A percentile compares a stretch with the other conserved stretches of the same genome.
These are phyloP conservation scores for Lasioglossum leucozonium DNA, from an alignment of 2,888 invertebrate species.

Conservation along the genomic window DNA sequence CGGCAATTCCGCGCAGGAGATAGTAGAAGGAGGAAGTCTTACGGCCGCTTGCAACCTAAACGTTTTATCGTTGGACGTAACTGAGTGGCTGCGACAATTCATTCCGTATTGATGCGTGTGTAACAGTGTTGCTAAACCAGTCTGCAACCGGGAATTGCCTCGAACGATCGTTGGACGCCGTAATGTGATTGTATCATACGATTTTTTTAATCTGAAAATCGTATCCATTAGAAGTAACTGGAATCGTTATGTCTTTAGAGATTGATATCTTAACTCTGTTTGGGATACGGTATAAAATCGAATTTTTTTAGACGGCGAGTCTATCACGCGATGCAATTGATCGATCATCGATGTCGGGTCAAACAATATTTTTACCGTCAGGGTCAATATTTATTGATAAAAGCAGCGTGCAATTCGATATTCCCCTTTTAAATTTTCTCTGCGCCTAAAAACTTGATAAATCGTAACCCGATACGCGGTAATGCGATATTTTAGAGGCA, in stretches of 20 bases:
- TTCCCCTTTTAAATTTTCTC: constrained; percentile 67
- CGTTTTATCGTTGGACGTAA: constrained; percentile 27
- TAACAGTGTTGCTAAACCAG: constrained; percentile 35
- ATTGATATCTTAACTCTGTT: neutral
- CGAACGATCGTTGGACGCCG: constrained; percentile 24
- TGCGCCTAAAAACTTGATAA: constrained; percentile 72
- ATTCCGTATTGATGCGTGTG: constrained; percentile 52
- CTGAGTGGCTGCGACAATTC: constrained; percentile 42
- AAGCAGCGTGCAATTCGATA: constrained; percentile 65
- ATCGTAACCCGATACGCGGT: constrained; percentile 67
- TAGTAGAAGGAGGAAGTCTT: constrained; percentile 43
- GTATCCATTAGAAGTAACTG: neutral
- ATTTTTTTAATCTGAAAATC: constrained; percentile 15
- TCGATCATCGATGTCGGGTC: constrained; percentile 6
- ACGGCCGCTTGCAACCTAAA: constrained; percentile 8
- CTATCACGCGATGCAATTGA: neutral
- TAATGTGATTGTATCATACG: constrained; percentile 22
- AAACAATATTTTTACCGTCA: constrained; percentile 12
- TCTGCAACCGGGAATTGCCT: constrained; percentile 45
- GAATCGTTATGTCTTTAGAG: neutral
- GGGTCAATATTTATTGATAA: constrained; percentile 65
- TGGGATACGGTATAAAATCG: neutral
- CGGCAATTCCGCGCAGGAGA: constrained; percentile 10
- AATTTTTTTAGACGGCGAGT: neutral
- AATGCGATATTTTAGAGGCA: constrained; percentile 69